phyloP scores from a whole-genome alignment of 1,140 invertebrate genomes.

The Aphis craccivora region DNA sequence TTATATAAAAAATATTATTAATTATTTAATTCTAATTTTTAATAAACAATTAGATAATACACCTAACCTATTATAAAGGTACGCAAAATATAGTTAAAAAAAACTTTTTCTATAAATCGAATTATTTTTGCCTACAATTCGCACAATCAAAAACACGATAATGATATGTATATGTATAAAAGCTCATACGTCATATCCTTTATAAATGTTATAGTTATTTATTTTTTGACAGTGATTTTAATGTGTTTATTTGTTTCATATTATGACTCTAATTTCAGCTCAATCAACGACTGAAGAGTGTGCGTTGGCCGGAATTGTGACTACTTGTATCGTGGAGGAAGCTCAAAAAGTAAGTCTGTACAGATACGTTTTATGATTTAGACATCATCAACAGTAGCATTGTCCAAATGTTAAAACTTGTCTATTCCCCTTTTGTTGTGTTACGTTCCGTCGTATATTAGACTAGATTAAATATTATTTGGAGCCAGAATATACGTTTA shows the following conservation, averaged over 20 bases:
- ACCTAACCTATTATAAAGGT: too few relatives aligned
- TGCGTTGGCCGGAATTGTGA: constrained; percentile 55
- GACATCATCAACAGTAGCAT: neutral
- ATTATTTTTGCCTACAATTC: too few relatives aligned
- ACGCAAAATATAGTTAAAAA: neutral
- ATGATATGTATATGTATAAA: too few relatives aligned
- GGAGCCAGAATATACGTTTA: neutral
- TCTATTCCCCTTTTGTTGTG: neutral
- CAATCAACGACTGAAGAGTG: constrained; percentile 58
- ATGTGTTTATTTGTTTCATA: neutral
- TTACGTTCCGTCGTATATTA: neutral
- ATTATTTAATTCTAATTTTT: neutral
- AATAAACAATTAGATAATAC: neutral
- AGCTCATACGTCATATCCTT: too few relatives aligned
- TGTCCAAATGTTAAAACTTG: neutral
- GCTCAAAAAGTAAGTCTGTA: constrained; percentile 55
- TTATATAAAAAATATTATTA: neutral
- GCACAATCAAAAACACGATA: too few relatives aligned
- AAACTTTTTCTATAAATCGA: neutral
- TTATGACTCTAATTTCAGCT: neutral
- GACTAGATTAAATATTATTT: neutral
- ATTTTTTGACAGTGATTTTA: neutral
- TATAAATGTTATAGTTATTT: neutral
- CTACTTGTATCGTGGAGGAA: constrained; percentile 59
- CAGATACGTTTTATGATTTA: neutral